Conservation (phyloP, 2,797 vertebrate species). For the Mormyrops attenuatus region DNA sequence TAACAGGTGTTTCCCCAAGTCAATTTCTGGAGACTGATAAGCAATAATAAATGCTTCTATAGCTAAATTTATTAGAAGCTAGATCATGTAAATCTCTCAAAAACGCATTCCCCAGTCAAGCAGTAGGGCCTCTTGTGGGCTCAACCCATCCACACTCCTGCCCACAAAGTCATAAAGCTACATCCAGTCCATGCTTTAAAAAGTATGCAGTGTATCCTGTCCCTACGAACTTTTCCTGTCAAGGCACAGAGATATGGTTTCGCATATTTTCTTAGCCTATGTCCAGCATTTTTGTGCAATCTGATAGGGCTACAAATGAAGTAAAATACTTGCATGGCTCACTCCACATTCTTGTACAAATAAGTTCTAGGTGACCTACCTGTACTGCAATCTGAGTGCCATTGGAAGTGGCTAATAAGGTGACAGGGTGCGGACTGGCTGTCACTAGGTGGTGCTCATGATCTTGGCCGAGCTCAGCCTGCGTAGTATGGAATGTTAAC, state of each 20-base stretch:
- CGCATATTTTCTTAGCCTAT: background rate
- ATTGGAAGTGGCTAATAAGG: conserved; percentile 93
- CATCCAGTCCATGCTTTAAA: background rate
- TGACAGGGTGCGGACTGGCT: conserved; percentile 80
- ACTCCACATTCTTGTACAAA: background rate
- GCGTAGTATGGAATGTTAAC: conserved; percentile 84
- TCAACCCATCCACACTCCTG: background rate
- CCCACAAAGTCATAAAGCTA: conserved; percentile 1
- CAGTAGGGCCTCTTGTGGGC: background rate
- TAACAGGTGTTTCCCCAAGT: background rate
- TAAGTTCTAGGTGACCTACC: conserved; percentile 55
- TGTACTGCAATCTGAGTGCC: conserved; percentile 98
- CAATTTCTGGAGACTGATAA: conserved; percentile 16
- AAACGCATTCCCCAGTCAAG: background rate
- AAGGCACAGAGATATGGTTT: background rate
- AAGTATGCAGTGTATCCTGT: conserved; percentile 2
- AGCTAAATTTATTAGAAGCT: background rate
- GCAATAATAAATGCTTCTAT: background rate
- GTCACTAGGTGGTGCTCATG: conserved; percentile 75
- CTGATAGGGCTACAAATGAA: background rate
- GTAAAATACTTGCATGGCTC: background rate
- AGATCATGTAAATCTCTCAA: conserved; percentile 15
- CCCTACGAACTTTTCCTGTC: conserved; percentile 11
- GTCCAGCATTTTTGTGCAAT: background rate
- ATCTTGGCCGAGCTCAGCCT: conserved; percentile 79